Evolutionary conservation across 2,888 invertebrate genomes (phyloP).

Genomic region (Vesta saturnalis): DNA sequence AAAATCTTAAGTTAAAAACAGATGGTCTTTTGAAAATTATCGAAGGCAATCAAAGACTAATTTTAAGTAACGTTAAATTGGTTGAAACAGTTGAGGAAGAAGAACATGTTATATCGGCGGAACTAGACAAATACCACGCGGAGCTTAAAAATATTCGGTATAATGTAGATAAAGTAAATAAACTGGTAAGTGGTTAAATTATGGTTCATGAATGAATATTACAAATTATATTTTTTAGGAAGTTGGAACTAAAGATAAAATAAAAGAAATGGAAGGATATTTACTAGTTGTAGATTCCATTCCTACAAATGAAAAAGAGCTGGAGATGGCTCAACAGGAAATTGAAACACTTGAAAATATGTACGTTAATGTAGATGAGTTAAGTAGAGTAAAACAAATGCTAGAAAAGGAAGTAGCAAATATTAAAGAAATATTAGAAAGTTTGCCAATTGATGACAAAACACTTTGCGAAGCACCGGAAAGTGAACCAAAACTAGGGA

Average conservation of each 20-base stretch:
- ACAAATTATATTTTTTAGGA: slow-evolving; percentile 9
- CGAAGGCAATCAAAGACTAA: neutral
- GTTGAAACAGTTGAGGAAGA: slow-evolving; percentile 23
- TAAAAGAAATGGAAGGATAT: slow-evolving; percentile 18
- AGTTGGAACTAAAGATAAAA: slow-evolving; percentile 2
- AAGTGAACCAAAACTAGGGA: slow-evolving; percentile 28
- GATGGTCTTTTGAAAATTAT: slow-evolving; percentile 6
- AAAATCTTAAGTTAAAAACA: slow-evolving; percentile 19
- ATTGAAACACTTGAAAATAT: slow-evolving; percentile 26
- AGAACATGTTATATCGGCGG: slow-evolving; percentile 13
- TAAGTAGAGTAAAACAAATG: slow-evolving; percentile 21
- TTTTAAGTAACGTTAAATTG: neutral
- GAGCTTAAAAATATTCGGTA: slow-evolving; percentile 11
- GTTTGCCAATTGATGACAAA: slow-evolving; percentile 20
- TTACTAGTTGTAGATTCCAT: slow-evolving; percentile 16
- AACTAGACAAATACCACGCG: slow-evolving; percentile 6
- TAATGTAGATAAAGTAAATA: neutral
- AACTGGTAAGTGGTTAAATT: slow-evolving; percentile 18
- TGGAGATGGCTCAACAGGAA: slow-evolving; percentile 33
- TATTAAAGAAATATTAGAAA: slow-evolving; percentile 31
- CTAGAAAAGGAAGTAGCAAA: slow-evolving; percentile 29
- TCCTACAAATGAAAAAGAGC: slow-evolving; percentile 13
- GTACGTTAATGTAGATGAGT: slow-evolving; percentile 15
- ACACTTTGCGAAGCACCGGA: slow-evolving; percentile 26
- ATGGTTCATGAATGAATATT: neutral